Base-by-base conservation (phyloP, 2,797 vertebrate species). In the Cynodonichthys magdalenae region DNA sequence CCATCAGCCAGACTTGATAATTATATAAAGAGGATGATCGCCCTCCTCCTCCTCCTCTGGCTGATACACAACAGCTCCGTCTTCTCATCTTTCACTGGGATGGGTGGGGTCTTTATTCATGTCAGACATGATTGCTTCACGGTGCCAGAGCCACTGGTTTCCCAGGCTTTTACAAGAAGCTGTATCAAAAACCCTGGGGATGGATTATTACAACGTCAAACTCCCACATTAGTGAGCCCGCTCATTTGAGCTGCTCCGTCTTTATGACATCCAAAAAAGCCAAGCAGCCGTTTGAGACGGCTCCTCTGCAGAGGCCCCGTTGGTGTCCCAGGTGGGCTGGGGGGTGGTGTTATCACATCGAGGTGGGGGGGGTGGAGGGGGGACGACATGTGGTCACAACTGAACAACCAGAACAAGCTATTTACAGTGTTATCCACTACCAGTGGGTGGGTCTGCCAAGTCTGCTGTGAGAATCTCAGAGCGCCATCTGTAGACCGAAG, bases 81-180 rank as follows among this genome's bases (percentile, higher is more conserved):
- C 86, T 70, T 44, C 86, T 92, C 90, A 55, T 84, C 81, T 92
- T 92, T 90, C 91, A 83, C 54, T 63, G 59, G 47, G 53, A 59
- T 82, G 86, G 87, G 87, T 79, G 80, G 82, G 85, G 78, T 74
- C 72, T 83, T 90, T 79, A 87, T 90, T 87, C 84, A 76, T 84
- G 84, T 90, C 56, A 34, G 71, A 80, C 77, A 86, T 79, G 78
- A 89, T 82, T 85, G 73, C 85, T 90, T 89, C 86, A 83, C 85
- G 67, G 78, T 65, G 44, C 34, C 53, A 19, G 54, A 54, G 65
- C 49, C 50, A 46, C 49, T 71, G 19, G 14, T 85, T n/a, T 81
- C 86, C 83, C 81, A 83, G 82, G 80, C 82, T 84, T 74, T 81
- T 76, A 85, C 75, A 48, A 84, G 68, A 82, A 61, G 52, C 64